A percentile compares a stretch with the other conserved stretches of the same genome.
These are phyloP conservation scores for Lagopus muta DNA, from an alignment of 2,113 vertebrate genomes.

Conservation along the genomic window DNA sequence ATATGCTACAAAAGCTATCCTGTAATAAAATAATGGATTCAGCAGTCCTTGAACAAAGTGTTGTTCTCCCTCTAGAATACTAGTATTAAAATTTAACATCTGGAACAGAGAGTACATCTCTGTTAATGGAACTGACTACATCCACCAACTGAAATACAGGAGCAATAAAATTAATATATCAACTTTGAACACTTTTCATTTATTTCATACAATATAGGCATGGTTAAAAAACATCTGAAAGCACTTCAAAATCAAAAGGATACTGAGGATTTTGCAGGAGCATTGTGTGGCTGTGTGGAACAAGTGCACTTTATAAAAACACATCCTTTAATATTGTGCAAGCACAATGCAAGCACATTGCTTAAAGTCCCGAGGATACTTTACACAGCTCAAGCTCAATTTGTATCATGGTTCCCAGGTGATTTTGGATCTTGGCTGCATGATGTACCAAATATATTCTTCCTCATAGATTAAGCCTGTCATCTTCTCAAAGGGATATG, in stretches of 20 bases:
- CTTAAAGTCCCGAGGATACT: neutral
- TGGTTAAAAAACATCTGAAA: neutral
- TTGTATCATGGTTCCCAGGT: neutral
- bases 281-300: neutral
- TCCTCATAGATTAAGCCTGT: neutral
- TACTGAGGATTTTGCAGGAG: neutral
- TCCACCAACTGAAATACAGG: neutral
- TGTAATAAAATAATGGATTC: neutral
- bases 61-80: neutral
- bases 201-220: neutral
- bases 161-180: neutral
- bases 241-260: neutral
- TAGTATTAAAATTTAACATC: constrained; percentile 1
- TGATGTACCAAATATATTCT: neutral
- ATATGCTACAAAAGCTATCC: neutral
- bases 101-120: neutral
- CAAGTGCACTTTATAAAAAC: neutral
- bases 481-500: neutral
- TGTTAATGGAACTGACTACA: neutral
- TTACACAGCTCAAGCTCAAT: neutral
- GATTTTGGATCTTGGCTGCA: neutral
- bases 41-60: neutral
- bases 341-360: neutral
- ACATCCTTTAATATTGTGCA: neutral
- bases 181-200: neutral